Evolutionary conservation across 2,888 invertebrate genomes (phyloP), one percentile per base, ranked within the genome.

Genomic region (Plebejus argus): DNA sequence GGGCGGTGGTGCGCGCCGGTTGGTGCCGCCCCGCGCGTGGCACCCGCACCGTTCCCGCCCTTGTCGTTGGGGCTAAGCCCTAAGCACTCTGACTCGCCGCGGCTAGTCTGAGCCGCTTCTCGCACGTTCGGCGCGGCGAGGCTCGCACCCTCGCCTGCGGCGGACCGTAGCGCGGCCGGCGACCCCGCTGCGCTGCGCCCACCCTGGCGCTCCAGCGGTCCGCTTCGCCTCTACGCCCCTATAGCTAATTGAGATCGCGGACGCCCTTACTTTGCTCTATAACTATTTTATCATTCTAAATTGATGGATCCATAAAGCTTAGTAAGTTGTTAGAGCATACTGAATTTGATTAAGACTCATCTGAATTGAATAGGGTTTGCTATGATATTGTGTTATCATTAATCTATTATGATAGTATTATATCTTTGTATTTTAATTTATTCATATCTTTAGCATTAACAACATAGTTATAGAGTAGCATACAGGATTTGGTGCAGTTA

Each of bases 21-120:
- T 84, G 86, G 86, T 85, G 85, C 84, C 85, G 85, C 86, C 83
- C 82, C 79, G 83, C 84, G 82, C 84, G 83, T 83, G 85, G 84
- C 85, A 84, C 82, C 83, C 86, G 85, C 87, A 82, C 85, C 85
- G 87, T 87, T 86, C 87, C 86, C 87, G 91, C 89, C 90, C 85
- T 88, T 88, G 88, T 88, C 84, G 86, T 84, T 85, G 89, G 90
- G 90, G 89, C 90, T 88, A 88, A 87, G 89, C 90, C 88, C 90
- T 86, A 87, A 84, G 87, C 88, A 85, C 88, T 87, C 86, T 85
- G 89, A 86, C 90, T 87, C 86, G 85, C 86, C 86, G 90, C 91
- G 91, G 91, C 91, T 86, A 86, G 90, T 91, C 91, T 89, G 90
- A 88, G 91, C 91, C 92, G 92, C 91, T 91, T 90, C 90, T 91